A percentile compares a stretch with the other conserved stretches of the same genome.
These are phyloP conservation scores for Zaprionus bogoriensis DNA, from an alignment of 2,888 invertebrate species.

Conservation along the genomic window DNA sequence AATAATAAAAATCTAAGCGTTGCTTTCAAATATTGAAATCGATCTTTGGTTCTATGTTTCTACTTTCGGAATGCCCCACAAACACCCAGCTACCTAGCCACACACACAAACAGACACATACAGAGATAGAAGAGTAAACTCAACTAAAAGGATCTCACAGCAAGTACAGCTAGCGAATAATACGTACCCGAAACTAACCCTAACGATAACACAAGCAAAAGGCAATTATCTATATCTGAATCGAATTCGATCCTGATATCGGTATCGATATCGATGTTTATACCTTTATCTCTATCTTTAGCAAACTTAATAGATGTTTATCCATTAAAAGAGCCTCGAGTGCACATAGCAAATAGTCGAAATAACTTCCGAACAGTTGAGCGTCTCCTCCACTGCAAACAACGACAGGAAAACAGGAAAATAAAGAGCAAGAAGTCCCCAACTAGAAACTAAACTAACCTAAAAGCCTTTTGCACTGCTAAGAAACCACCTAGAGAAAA, in stretches of 20 bases:
- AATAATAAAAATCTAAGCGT: conserved; percentile 70
- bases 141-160: conserved; percentile 69
- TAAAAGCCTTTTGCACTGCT: conserved; percentile 73
- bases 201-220: conserved; percentile 60
- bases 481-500: conserved; percentile 72
- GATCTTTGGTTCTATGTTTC: conserved; percentile 25
- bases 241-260: no score
- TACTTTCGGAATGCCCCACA: background rate
- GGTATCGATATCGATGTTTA: conserved; percentile 34
- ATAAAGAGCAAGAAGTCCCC: background rate
- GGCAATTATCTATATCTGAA: conserved; percentile 22
- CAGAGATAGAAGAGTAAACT: conserved; percentile 20
- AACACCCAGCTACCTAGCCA: background rate
- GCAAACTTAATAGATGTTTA: conserved; percentile 47
- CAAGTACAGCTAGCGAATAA: conserved; percentile 31
- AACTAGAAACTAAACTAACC: conserved; percentile 21
- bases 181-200: conserved; percentile 66
- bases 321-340: conserved; percentile 24
- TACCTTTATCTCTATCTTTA: conserved; percentile 21
- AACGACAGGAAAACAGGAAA: background rate
- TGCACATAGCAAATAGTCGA: conserved; percentile 30
- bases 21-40: conserved; percentile 62
- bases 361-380: conserved; percentile 21
- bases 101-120: background rate
- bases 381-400: background rate